Base-by-base conservation (phyloP, 2,888 invertebrate species). In the Sialis lutaria region DNA sequence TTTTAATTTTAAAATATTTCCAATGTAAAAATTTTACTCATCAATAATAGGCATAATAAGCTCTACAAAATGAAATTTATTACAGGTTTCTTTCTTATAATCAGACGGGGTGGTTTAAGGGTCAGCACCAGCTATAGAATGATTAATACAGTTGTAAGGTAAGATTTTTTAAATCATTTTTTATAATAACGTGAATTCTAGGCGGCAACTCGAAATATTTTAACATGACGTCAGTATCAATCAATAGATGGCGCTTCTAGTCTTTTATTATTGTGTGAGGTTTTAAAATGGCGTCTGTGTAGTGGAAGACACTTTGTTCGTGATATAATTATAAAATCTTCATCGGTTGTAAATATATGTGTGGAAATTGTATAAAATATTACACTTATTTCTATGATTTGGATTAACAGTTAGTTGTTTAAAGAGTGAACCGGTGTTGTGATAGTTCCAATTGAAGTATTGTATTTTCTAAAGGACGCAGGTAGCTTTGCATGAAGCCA, bases 261-360 rank as follows among this genome's bases (percentile, higher is more conserved):
- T 47, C 57, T 55, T 64, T 62, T 70, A 73, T 75, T 75, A 74
- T 75, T 75, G 73, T 69, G 67, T 66, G 67, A 67, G 40, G 32
- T 65, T 68, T 69, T 73, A 74, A 74, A 71, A 77, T 77, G 77
- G 77, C 76, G 73, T 71, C 70, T 65, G 67, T 67, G 72, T 73
- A 76, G 75, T 75, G 74, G 72, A 74, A 73, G 73, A 73, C 68
- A 71, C 72, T 68, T 56, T 60, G 59, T 60, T 56, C 55, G 57
- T 60, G 58, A 57, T 57, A 56, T 49, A 54, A 52, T 54, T 55
- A 12, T 30, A 42, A 42, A 42, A n/a, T 37, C 12, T 6, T 37
- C n/a, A 37, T 37, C n/a, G 7, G n/a, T 10, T 12, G 37, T 37
- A 37, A 37, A 37, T 22, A 22, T 22, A 22, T 22, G 22, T 22